Percentiles rank a stretch among this genome's conserved stretches.
Conservation (phyloP, 2,888 invertebrate genomes). For the Drosophila mulleri region DNA sequence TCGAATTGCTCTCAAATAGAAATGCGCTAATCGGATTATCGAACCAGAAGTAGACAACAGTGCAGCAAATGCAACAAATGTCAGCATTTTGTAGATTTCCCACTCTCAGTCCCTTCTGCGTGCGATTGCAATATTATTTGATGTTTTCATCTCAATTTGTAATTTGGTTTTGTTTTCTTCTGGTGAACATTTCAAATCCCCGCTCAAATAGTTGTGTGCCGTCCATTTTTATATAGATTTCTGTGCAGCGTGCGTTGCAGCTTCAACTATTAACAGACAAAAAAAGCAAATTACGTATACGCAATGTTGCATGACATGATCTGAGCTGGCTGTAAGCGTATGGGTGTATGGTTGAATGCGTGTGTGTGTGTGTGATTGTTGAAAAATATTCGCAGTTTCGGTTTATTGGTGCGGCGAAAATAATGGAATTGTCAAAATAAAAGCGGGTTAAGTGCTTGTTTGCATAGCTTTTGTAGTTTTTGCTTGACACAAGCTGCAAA, state of each 20-base stretch:
- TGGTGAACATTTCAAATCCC: not conserved
- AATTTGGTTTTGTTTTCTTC: conserved; percentile 9
- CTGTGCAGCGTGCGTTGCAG: conserved; percentile 42
- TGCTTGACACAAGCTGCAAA: conserved; percentile 26
- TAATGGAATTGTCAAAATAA: conserved; percentile 79
- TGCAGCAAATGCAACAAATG: not conserved
- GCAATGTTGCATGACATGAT: conserved; percentile 61
- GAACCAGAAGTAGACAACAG: not conserved
- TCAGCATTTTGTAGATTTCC: not conserved
- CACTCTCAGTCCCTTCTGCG: not conserved
- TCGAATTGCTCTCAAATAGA: not conserved
- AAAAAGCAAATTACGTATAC: conserved; percentile 69
- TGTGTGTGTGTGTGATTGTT: conserved; percentile 24
- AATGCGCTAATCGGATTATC: conserved; percentile 12
- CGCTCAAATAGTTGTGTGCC: conserved; percentile 6
- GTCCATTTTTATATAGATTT: conserved; percentile 26
- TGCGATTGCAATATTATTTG: not conserved
- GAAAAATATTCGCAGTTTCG: conserved; percentile 71
- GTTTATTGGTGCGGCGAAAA: conserved; percentile 71
- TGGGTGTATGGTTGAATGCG: not conserved
- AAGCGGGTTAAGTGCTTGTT: conserved; percentile 80
- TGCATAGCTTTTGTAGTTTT: conserved; percentile 65
- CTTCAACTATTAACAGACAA: conserved; percentile 57
- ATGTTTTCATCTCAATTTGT: conserved; percentile 3
- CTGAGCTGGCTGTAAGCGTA: conserved; percentile 6